Conservation (phyloP, 1,140 invertebrate species). For the Drosophila grimshawi region DNA sequence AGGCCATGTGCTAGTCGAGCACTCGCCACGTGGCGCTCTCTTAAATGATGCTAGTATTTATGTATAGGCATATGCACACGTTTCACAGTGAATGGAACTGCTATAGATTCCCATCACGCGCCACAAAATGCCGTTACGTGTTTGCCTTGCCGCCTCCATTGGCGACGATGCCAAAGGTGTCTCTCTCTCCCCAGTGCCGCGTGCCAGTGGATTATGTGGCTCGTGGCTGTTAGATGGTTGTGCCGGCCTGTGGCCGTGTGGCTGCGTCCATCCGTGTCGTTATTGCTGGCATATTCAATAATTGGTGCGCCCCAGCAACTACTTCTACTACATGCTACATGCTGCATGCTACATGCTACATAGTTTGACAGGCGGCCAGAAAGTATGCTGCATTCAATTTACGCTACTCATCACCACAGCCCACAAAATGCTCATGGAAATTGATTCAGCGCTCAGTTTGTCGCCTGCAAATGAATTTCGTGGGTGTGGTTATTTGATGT, state of each 20-base stretch:
- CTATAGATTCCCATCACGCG: conserved; percentile 73
- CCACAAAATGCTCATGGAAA: conserved; percentile 63
- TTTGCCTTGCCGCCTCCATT: conserved; percentile 48
- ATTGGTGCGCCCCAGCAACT: conserved; percentile 42
- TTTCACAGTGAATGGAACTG: conserved; percentile 31
- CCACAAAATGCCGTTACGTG: conserved; percentile 79
- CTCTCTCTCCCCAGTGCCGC: conserved; percentile 46
- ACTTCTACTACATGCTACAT: conserved; percentile 10
- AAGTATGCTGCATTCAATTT: conserved; percentile 76
- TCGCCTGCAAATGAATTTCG: conserved; percentile 14
- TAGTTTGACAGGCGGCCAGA: conserved; percentile 67
- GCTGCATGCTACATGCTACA: conserved; percentile 11
- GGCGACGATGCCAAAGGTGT: conserved; percentile 50
- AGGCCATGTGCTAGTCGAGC: background rate
- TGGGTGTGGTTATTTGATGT: conserved; percentile 1
- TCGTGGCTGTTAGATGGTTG: conserved; percentile 14
- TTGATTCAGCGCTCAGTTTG: conserved; percentile 55
- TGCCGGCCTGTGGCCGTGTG: conserved; percentile 10
- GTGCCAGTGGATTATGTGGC: conserved; percentile 51
- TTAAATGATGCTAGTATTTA: conserved; percentile 17
- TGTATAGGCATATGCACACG: conserved; percentile 76
- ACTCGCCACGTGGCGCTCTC: background rate
- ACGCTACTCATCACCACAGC: conserved; percentile 49
- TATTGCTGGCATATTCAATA: conserved; percentile 69
- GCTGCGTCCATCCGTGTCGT: conserved; percentile 33